Evolutionary conservation across 2,888 invertebrate genomes (phyloP).

Genomic region (Hipparchia sbordonii): DNA sequence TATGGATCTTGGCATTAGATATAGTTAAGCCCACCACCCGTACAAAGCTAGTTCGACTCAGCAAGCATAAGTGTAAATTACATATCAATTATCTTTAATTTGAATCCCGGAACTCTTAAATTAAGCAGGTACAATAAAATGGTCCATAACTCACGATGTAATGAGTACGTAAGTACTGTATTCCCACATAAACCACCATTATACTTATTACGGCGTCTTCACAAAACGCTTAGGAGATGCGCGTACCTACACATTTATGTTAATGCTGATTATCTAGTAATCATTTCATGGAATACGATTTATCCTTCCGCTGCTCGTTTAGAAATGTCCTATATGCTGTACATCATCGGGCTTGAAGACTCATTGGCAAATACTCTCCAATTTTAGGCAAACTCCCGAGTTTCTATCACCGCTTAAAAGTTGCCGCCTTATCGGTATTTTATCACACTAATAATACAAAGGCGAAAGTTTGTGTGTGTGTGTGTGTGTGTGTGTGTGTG

Average conservation of each 20-base stretch:
- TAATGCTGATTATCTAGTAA: slow-evolving; percentile 32
- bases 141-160: slow-evolving; percentile 13
- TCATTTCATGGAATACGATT: slow-evolving; percentile 27
- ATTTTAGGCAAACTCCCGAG: too few relatives aligned
- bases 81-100: slow-evolving; percentile 1
- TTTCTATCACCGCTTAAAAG: too few relatives aligned
- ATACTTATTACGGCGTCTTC: slow-evolving; percentile 19
- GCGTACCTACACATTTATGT: slow-evolving; percentile 30
- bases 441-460: too few relatives aligned
- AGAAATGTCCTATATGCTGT: slow-evolving; percentile 19
- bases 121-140: slow-evolving; percentile 8
- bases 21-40: too few relatives aligned
- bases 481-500: too few relatives aligned
- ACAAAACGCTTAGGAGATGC: slow-evolving; percentile 29
- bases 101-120: slow-evolving; percentile 15
- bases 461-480: too few relatives aligned
- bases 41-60: not conserved
- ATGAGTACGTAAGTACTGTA: slow-evolving; percentile 5
- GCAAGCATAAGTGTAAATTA: not conserved
- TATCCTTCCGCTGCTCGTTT: slow-evolving; percentile 25
- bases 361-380: too few relatives aligned
- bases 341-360: not conserved
- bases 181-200: slow-evolving; percentile 22
- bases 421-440: too few relatives aligned
- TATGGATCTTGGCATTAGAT: too few relatives aligned